Base-by-base conservation (phyloP, 2,888 invertebrate genomes). In the Alloscopus bannaensis region DNA sequence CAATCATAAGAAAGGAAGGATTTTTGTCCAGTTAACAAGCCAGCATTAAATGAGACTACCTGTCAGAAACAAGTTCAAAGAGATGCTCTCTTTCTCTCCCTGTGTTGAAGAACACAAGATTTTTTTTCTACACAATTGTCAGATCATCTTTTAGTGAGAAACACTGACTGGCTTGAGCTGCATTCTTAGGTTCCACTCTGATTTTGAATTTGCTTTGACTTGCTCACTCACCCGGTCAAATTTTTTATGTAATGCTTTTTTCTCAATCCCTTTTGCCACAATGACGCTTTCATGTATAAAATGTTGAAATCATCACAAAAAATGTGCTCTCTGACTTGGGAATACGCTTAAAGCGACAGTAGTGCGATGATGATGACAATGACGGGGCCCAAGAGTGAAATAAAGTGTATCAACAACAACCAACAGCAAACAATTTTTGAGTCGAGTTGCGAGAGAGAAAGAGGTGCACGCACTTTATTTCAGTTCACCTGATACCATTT, bases 21-120 rank as follows among this genome's bases (percentile, higher is more conserved):
- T 26, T 64, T 76, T 77, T 77, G 77, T 77, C 77, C 77, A 77
- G 77, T 50, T 77, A 77, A 77, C 77, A 77, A 77, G 77, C 62
- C 18, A 52, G 20, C 40, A n/a, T 70, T 40, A 70, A 66, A 62
- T 69, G 62, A 60, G 62, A 68, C 66, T 75, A 75, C 60, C 77
- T 70, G 77, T 77, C 77, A 70, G 64, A 70, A 70, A 69, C 70
- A 47, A 77, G 69, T 77, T 77, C 77, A 77, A 18, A 50, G 18
- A 20, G 8, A 24, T 3, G 13, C 24, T 50, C 20, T 22, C 40
- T 40, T 62, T 62, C 40, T 22, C 36, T 40, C 16, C 31, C 29
- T 55, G 11, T 22, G 26, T 26, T 55, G 50, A 16, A 18, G 8
- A n/a, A 4, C 50, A 11, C 3, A 45, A 45, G 36, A 59, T 45